Conservation (phyloP, 2,797 vertebrate genomes). For the Notamacropus eugenii region DNA sequence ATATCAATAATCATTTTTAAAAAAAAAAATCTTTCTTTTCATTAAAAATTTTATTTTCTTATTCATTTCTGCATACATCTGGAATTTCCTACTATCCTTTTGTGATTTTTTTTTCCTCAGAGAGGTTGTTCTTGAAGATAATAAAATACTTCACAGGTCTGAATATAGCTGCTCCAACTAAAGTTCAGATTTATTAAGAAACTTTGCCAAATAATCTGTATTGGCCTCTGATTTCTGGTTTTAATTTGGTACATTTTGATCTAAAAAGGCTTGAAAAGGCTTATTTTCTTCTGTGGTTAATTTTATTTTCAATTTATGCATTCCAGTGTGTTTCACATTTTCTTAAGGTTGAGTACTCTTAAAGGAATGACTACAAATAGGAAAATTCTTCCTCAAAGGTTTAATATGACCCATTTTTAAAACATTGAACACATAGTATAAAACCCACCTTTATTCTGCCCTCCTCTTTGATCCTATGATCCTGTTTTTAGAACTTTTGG, state of each 20-base stretch:
- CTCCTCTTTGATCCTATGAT: background rate
- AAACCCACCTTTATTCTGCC: background rate
- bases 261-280: background rate
- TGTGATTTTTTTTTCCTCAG: background rate
- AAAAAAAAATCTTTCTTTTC: background rate
- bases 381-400: background rate
- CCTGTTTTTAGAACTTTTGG: background rate
- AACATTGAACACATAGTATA: background rate
- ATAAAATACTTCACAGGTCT: background rate
- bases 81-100: background rate
- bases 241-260: background rate
- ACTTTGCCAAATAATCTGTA: background rate
- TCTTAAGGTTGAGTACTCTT: background rate
- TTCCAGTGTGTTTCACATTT: background rate
- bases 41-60: background rate
- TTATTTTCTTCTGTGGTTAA: background rate
- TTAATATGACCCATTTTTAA: background rate
- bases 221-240: background rate
- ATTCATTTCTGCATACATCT: background rate
- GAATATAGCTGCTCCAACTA: background rate
- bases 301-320: background rate
- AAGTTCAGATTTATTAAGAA: background rate
- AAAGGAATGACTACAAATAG: background rate
- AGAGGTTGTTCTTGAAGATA: background rate
- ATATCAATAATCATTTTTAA: background rate